phyloP scores from a whole-genome alignment of 2,888 invertebrate species.

The Sinelater perroti region DNA sequence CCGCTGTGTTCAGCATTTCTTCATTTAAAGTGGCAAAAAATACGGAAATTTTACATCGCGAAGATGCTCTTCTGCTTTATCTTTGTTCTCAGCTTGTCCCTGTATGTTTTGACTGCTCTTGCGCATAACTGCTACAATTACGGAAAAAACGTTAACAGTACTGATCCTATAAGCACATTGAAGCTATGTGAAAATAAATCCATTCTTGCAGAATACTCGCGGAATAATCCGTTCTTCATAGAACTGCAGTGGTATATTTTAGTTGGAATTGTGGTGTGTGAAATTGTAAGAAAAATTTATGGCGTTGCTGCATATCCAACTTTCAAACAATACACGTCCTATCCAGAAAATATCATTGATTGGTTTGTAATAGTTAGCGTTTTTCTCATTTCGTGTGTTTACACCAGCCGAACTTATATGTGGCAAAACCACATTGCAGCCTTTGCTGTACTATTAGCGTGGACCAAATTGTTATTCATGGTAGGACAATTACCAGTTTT shows the following conservation, averaged over 20 bases:
- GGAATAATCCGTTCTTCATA: slow-evolving; percentile 78
- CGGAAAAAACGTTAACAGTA: slow-evolving; percentile 71
- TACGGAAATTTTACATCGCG: slow-evolving; percentile 86
- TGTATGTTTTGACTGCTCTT: slow-evolving; percentile 82
- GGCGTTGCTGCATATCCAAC: slow-evolving; percentile 84
- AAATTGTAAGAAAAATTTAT: slow-evolving; percentile 81
- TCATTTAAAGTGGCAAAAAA: slow-evolving; percentile 90
- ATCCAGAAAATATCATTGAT: slow-evolving; percentile 86
- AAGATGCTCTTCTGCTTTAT: slow-evolving; percentile 80
- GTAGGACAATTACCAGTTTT: slow-evolving; percentile 88
- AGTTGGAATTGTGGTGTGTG: slow-evolving; percentile 80
- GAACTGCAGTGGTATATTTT: slow-evolving; percentile 87
- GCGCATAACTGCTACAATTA: slow-evolving; percentile 88
- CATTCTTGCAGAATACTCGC: slow-evolving; percentile 76
- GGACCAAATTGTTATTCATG: slow-evolving; percentile 92
- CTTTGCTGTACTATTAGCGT: slow-evolving; percentile 84
- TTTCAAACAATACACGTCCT: slow-evolving; percentile 80
- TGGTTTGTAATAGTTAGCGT: slow-evolving; percentile 89
- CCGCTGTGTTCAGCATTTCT: slow-evolving; percentile 88
- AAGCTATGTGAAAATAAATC: slow-evolving; percentile 82
- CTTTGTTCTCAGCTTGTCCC: slow-evolving; percentile 81
- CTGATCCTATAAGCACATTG: slow-evolving; percentile 72
- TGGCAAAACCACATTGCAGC: slow-evolving; percentile 91
- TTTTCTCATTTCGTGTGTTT: slow-evolving; percentile 83
- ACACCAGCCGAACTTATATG: slow-evolving; percentile 77